Conservation (phyloP, 2,888 invertebrate genomes). For the Coenonympha arcania region DNA sequence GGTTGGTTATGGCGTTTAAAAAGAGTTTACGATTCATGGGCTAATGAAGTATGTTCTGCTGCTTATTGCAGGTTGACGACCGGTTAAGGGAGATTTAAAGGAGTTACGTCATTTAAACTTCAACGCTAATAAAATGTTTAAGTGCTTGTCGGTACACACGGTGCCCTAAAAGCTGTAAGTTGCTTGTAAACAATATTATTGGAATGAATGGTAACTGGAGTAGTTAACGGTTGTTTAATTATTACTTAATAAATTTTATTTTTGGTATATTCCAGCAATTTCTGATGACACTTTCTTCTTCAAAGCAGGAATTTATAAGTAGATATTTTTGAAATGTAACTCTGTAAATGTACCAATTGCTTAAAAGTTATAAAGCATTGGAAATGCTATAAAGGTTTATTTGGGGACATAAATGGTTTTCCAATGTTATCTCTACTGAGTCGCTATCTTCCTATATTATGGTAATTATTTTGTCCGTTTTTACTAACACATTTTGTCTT, state of each 20-base stretch:
- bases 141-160: constrained; percentile 14
- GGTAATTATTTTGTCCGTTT: not conserved
- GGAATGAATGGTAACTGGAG: constrained; percentile 5
- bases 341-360: too few species aligned
- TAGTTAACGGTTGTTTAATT: not conserved
- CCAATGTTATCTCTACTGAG: too few species aligned
- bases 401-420: too few species aligned
- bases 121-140: constrained; percentile 21
- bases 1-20: constrained; percentile 40
- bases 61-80: constrained; percentile 21
- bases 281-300: too few species aligned
- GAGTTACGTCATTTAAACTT: constrained; percentile 26
- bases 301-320: not conserved
- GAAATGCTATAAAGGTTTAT: too few species aligned
- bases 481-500: not conserved
- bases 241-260: not conserved
- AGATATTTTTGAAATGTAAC: too few species aligned
- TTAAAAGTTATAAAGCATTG: too few species aligned
- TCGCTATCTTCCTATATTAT: too few species aligned
- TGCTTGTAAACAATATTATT: constrained; percentile 10
- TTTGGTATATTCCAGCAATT: not conserved
- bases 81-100: constrained; percentile 14
- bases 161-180: not conserved
- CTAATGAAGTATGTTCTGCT: constrained; percentile 34
- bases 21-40: constrained; percentile 36